A percentile compares a stretch with the other conserved stretches of the same genome.
These are phyloP conservation scores for Theodoxus fluviatilis DNA, from an alignment of 2,888 invertebrate species.

Conservation along the genomic window DNA sequence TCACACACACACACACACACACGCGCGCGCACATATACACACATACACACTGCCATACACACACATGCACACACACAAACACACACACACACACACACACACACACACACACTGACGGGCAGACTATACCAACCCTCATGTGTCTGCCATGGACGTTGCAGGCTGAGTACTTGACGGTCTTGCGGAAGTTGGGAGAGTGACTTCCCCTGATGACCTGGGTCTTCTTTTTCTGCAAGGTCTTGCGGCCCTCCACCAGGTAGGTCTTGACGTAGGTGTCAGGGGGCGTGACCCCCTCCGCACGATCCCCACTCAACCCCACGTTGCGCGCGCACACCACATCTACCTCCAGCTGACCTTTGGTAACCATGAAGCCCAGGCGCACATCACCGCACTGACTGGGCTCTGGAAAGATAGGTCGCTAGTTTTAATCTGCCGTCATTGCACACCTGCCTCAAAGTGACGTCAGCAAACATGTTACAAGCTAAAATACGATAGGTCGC, in stretches of 20 bases:
- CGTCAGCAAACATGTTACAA: neutral
- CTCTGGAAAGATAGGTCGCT: too few species aligned
- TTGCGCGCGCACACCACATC: slow-evolving; percentile 81
- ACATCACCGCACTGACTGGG: slow-evolving; percentile 72
- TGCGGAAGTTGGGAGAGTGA: slow-evolving; percentile 84
- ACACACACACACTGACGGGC: too few species aligned
- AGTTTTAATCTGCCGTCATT: too few species aligned
- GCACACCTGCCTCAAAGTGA: neutral
- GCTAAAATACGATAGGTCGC: neutral
- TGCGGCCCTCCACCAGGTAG: slow-evolving; percentile 86
- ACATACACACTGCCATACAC: neutral
- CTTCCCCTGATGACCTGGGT: slow-evolving; percentile 84
- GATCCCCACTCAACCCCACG: too few species aligned
- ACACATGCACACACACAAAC: neutral
- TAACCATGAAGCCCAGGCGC: slow-evolving; percentile 85
- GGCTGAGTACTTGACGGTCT: slow-evolving; percentile 81
- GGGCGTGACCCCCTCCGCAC: too few species aligned
- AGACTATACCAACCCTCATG: slow-evolving; percentile 73
- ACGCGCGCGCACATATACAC: too few species aligned
- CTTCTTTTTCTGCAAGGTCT: slow-evolving; percentile 89
- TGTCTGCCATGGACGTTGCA: slow-evolving; percentile 71
- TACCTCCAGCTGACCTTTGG: slow-evolving; percentile 89
- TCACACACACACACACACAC: neutral
- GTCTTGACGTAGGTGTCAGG: slow-evolving; percentile 93
- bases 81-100: neutral